Evolutionary conservation across 2,113 vertebrate species (phyloP), one percentile per base, ranked within the genome.

Genomic region (Orycteropus afer): DNA sequence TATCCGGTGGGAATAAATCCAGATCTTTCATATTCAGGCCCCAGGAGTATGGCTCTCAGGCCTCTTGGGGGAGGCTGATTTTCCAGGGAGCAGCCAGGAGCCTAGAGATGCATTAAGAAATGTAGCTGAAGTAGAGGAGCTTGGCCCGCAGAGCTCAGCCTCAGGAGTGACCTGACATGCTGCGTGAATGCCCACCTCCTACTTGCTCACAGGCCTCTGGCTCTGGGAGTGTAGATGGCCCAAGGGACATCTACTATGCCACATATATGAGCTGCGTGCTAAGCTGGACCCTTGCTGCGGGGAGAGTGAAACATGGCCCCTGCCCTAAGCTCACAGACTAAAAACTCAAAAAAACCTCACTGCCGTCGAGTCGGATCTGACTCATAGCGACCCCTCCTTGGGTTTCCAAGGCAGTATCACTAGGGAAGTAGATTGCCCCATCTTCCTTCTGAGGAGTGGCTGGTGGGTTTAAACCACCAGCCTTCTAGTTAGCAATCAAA

Each of bases 11-110:
- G 81, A 82, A 88, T 0, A 1, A n/a, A 45, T 86, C 93, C 59
- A 84, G 59, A 76, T 47, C 81, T 93, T 93, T 90, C 47, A 53
- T 29, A 47, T 85, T 91, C 57, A 65, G 93, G 78, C 37, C 67
- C 20, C 2, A 25, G 40, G 71, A 93, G n/a, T 55, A 20, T 79
- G 69, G 69, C 42, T 95, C 29, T 51, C 57, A 73, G 63, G 80
- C 6, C 47, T 94, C 74, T 53, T 15, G 22, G 49, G 84, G 42
- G 47, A 93, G 29, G 77, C 67, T 14, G 32, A 77, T 90, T 95
- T 90, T 82, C 82, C 82, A 69, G 65, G 55, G 40, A 34, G 79
- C 73, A 83, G 59, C 25, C 1, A 3, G 53, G 71, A 61, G n/a
- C 25, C 27, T 83, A 37, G 59, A 20, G 49, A 14, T 47, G 51